Evolutionary conservation across 1,140 invertebrate species (phyloP), one percentile per base, ranked within the genome.

Genomic region (Trinorchestia longiramus): DNA sequence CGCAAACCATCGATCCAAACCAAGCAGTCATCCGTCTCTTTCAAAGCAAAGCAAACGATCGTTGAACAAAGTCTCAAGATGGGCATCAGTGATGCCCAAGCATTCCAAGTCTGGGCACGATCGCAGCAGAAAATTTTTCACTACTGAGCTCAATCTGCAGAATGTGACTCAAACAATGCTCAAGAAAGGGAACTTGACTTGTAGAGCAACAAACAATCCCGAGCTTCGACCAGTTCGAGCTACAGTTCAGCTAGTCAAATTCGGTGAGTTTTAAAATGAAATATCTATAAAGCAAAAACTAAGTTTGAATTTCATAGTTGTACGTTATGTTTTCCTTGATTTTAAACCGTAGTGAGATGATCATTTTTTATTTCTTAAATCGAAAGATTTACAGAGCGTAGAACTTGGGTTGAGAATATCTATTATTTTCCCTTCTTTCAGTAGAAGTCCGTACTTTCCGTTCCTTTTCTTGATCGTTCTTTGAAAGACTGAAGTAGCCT

Each of bases 61-160:
- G 43, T 19, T 43, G 40, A 44, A 94, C 36, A 94, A 94, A 94
- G 43, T 47, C 92, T 43, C 44, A 19, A 45, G 43, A 44, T 94
- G 92, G 92, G 44, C 92, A 6, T 42, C 92, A n/a, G 43, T 94
- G 43, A 94, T 94, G 92, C 92, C 43, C 40, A 94, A 94, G 47
- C 92, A 94, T 94, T 47, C 44, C 44, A 94, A 94, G 92, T 47
- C 44, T 94, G 92, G 92, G 43, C 92, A 94, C 44, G 92, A 94
- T 19, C 43, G 47, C 44, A 47, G 36, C 44, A 8, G 92, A 40
- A 94, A 94, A 47, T 94, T 94, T 45, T 94, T 94, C 36, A 47
- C 44, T 44, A 43, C 92, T 40, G 92, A 94, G 43, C 92, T 94
- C 17, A 94, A 43, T 94, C 92, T 94, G 11, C 92, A 47, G 4